A percentile compares a stretch with the other conserved stretches of the same genome.
Conservation (phyloP, 1,140 invertebrate species). For the Zaprionus inermis region DNA sequence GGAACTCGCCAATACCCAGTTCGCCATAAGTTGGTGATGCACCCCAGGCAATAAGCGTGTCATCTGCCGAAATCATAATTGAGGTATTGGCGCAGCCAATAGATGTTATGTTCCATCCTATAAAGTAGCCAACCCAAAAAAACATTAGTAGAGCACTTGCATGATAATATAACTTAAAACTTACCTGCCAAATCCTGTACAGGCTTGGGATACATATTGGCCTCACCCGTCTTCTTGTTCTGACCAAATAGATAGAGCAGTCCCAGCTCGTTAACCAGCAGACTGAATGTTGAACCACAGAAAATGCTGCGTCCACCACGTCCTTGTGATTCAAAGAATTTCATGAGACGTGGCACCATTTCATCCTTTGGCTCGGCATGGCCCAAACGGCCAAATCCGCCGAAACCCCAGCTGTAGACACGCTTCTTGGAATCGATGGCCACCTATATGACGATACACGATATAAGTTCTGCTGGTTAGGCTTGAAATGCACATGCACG, state of each 20-base stretch:
- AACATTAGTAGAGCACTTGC: background rate
- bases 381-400: slow-evolving; percentile 95
- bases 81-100: slow-evolving; percentile 92
- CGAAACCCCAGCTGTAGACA: slow-evolving; percentile 97
- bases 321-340: slow-evolving; percentile 93
- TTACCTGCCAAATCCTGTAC: slow-evolving; percentile 93
- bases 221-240: slow-evolving; percentile 95
- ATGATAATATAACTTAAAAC: slow-evolving; percentile 14
- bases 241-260: slow-evolving; percentile 94
- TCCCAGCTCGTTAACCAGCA: slow-evolving; percentile 93
- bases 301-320: slow-evolving; percentile 91
- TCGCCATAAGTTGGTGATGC: slow-evolving; percentile 96
- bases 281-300: slow-evolving; percentile 94
- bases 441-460: slow-evolving; percentile 85
- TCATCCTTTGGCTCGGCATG: slow-evolving; percentile 97
- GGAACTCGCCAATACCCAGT: slow-evolving; percentile 94
- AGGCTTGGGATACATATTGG: slow-evolving; percentile 98
- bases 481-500: slow-evolving; percentile 48
- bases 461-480: background rate
- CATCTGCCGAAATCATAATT: slow-evolving; percentile 94
- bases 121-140: slow-evolving; percentile 9
- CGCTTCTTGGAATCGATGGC: slow-evolving; percentile 94
- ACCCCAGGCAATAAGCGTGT: slow-evolving; percentile 95
- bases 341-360: slow-evolving; percentile 94
- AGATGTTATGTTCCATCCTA: slow-evolving; percentile 93